phyloP scores from a whole-genome alignment of 2,888 invertebrate species.

The Gastracanthus pulcherrimus region DNA sequence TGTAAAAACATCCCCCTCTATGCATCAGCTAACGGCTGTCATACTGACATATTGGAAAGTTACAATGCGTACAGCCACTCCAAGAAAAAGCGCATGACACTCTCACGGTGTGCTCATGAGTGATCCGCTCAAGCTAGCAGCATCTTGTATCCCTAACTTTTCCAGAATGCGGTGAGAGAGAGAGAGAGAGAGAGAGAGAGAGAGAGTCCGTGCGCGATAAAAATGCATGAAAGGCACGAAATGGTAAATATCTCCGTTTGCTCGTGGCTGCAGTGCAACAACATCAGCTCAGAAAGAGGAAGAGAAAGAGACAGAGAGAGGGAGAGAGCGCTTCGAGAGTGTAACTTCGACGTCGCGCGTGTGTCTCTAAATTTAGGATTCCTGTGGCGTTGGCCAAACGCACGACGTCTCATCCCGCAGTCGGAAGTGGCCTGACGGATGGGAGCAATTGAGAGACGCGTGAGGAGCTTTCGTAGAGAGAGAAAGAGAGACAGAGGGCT shows the following conservation, averaged over 20 bases:
- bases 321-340: not conserved
- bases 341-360: not conserved
- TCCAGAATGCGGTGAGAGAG: too few species aligned
- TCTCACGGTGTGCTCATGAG: not conserved
- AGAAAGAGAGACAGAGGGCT: constrained; percentile 33
- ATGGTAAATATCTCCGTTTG: constrained; percentile 13
- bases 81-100: not conserved
- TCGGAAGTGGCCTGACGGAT: constrained; percentile 65
- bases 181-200: too few species aligned
- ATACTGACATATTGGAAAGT: too few species aligned
- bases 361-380: constrained; percentile 51
- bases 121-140: not conserved
- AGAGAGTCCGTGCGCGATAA: constrained; percentile 26
- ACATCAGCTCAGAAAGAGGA: too few species aligned
- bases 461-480: constrained; percentile 47
- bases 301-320: not conserved
- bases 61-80: too few species aligned
- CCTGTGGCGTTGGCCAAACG: constrained; percentile 10
- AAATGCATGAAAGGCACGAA: constrained; percentile 13
- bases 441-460: constrained; percentile 64
- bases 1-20: too few species aligned
- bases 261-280: too few species aligned
- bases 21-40: too few species aligned
- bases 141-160: too few species aligned
- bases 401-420: constrained; percentile 55